These are phyloP conservation scores for Scartelaos histophorus DNA, from an alignment of 2,113 vertebrate species.

Conservation along the genomic window DNA sequence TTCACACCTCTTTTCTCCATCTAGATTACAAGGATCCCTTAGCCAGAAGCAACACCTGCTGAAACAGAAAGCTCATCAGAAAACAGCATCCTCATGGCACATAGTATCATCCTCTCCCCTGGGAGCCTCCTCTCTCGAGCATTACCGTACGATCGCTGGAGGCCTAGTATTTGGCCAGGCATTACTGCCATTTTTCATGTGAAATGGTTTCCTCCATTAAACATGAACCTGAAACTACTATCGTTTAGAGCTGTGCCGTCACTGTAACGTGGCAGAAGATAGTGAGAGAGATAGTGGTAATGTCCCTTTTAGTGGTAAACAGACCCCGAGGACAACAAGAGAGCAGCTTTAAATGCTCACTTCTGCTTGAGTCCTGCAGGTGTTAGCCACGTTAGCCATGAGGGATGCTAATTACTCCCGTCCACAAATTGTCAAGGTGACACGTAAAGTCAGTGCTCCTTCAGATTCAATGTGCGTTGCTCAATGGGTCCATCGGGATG, in stretches of 20 bases:
- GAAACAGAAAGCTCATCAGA: conserved; percentile 23
- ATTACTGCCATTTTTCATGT: conserved; percentile 64
- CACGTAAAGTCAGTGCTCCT: conserved; percentile 3
- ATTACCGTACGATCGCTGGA: conserved; percentile 29
- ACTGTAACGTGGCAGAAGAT: conserved; percentile 38
- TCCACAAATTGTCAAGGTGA: conserved; percentile 17
- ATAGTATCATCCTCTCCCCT: conserved; percentile 37
- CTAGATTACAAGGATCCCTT: conserved; percentile 26
- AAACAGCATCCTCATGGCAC: conserved; percentile 35
- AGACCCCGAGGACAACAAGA: conserved; percentile 1
- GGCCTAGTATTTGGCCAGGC: conserved; percentile 54
- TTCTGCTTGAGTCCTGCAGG: not conserved
- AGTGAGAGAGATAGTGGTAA: conserved; percentile 26
- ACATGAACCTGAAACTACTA: conserved; percentile 55
- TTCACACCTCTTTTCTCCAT: conserved; percentile 26
- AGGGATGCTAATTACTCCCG: conserved; percentile 15
- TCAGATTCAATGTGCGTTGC: not conserved
- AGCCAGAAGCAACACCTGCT: not conserved
- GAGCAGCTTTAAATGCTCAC: conserved; percentile 5
- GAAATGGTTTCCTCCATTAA: conserved; percentile 66
- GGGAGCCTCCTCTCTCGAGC: conserved; percentile 21
- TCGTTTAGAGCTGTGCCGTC: conserved; percentile 52
- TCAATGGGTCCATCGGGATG: not conserved
- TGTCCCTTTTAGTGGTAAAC: conserved; percentile 2
- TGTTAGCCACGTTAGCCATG: not conserved